Evolutionary conservation across 2,797 vertebrate species (phyloP).

Genomic region (Kryptopterus vitreolus): DNA sequence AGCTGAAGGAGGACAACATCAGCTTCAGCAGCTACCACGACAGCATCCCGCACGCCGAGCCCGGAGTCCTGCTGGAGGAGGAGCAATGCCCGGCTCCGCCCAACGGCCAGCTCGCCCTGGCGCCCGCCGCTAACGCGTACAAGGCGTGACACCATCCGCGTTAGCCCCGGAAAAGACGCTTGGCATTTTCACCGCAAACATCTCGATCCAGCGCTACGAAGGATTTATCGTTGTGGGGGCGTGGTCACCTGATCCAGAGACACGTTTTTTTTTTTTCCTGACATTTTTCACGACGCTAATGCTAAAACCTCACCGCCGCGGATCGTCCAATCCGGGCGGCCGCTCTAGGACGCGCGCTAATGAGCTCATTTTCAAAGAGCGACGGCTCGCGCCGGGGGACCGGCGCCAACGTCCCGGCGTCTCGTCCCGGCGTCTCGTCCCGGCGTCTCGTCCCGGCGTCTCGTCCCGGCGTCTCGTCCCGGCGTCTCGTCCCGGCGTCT

Average conservation of each 20-base stretch:
- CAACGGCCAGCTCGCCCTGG: slow-evolving; percentile 90
- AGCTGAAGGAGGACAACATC: slow-evolving; percentile 98
- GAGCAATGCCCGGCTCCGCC: slow-evolving; percentile 88
- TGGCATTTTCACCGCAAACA: slow-evolving; percentile 3
- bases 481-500: background rate
- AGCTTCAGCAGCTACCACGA: slow-evolving; percentile 99
- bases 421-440: background rate
- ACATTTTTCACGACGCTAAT: slow-evolving; percentile 1
- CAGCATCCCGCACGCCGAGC: slow-evolving; percentile 95
- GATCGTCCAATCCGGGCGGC: background rate
- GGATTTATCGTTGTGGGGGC: background rate
- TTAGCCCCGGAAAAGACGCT: background rate
- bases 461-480: background rate
- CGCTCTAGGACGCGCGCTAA: background rate
- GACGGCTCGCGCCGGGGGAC: slow-evolving; percentile 2
- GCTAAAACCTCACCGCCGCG: background rate
- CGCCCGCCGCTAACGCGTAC: slow-evolving; percentile 87
- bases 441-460: background rate
- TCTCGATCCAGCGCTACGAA: slow-evolving; percentile 11
- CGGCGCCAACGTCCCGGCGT: no score
- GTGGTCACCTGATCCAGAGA: background rate
- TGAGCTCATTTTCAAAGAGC: slow-evolving; percentile 30
- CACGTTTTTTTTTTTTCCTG: no score
- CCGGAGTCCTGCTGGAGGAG: slow-evolving; percentile 91
- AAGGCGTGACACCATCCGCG: slow-evolving; percentile 75